Evolutionary conservation across 2,113 vertebrate species (phyloP).

Genomic region (Diglossa brunneiventris): DNA sequence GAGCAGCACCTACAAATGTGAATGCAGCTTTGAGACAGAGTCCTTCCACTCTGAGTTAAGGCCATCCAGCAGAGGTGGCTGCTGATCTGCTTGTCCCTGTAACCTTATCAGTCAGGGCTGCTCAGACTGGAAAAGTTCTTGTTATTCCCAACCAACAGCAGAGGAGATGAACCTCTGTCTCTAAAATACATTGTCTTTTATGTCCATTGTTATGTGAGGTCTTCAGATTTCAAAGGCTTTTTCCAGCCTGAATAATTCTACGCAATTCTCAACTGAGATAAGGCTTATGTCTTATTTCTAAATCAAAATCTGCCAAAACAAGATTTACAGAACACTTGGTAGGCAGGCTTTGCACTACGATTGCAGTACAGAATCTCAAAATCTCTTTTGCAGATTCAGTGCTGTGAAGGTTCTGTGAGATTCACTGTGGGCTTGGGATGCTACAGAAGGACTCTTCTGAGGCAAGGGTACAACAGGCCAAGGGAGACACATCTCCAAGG

Average conservation of each 20-base stretch:
- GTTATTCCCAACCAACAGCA: neutral
- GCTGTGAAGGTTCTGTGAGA: neutral
- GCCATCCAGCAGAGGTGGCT: neutral
- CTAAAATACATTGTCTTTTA: neutral
- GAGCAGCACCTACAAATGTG: neutral
- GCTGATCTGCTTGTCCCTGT: neutral
- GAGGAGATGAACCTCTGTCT: neutral
- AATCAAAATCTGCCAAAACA: neutral
- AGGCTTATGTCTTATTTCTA: neutral
- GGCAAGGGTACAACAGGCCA: neutral
- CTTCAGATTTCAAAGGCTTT: neutral
- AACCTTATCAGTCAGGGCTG: neutral
- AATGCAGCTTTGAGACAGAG: neutral
- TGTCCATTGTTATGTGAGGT: neutral
- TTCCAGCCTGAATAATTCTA: neutral
- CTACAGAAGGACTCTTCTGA: neutral
- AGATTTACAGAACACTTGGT: neutral
- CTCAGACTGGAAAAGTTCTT: neutral
- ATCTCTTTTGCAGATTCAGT: neutral
- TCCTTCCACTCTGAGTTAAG: neutral
- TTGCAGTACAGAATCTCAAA: neutral
- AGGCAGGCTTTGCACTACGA: neutral
- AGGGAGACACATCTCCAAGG: neutral
- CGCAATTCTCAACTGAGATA: neutral
- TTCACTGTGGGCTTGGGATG: neutral